A percentile compares a stretch with the other conserved stretches of the same genome.
These are phyloP conservation scores for Scytalopus superciliaris DNA, from an alignment of 2,113 vertebrate genomes.

Conservation along the genomic window DNA sequence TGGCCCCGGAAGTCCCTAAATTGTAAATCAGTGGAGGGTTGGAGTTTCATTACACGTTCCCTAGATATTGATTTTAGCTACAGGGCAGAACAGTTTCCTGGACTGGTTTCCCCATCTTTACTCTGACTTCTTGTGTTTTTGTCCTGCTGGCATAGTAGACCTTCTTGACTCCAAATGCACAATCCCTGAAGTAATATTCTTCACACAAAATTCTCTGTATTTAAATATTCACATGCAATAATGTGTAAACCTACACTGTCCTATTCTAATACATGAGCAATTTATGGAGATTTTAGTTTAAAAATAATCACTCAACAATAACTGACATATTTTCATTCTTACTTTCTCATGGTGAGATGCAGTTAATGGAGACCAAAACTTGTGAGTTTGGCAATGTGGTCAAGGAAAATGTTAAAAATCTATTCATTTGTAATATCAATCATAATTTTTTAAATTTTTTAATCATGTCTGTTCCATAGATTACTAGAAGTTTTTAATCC, in stretches of 20 bases:
- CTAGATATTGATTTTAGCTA: not conserved
- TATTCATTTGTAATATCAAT: not conserved
- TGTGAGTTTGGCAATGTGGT: not conserved
- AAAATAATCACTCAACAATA: not conserved
- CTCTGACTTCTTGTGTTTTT: not conserved
- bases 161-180: not conserved
- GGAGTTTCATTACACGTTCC: not conserved
- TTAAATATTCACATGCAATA: not conserved
- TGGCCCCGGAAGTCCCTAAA: not conserved
- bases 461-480: not conserved
- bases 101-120: not conserved
- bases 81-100: not conserved
- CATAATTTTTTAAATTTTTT: not conserved
- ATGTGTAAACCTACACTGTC: not conserved
- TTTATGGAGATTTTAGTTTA: not conserved
- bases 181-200: not conserved
- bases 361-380: not conserved
- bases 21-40: not conserved
- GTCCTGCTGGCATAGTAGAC: not conserved
- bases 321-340: not conserved
- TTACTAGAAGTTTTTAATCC: not conserved
- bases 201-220: not conserved
- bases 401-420: not conserved
- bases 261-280: not conserved
- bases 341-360: not conserved